Percentiles rank a stretch among this genome's conserved stretches.
These are phyloP conservation scores for Conchocele bisecta DNA, from an alignment of 2,888 invertebrate genomes.

Conservation along the genomic window DNA sequence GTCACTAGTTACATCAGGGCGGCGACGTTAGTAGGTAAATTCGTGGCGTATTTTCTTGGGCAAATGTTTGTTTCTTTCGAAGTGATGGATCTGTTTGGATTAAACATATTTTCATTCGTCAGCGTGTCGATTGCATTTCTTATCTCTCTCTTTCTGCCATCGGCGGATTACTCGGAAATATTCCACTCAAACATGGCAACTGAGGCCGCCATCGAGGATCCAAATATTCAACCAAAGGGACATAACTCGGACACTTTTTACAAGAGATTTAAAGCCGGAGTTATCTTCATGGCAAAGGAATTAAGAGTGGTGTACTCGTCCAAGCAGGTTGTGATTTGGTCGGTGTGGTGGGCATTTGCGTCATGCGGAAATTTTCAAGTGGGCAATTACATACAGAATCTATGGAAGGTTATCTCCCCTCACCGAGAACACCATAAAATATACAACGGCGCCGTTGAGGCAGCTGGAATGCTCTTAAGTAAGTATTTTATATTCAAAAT, in stretches of 20 bases:
- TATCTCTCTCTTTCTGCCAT: neutral
- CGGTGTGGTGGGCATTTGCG: slow-evolving; percentile 90
- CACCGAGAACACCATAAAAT: slow-evolving; percentile 73
- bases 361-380: slow-evolving; percentile 90
- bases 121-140: slow-evolving; percentile 84
- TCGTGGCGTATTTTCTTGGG: slow-evolving; percentile 88
- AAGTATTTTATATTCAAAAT: slow-evolving; percentile 80
- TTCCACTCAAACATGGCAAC: slow-evolving; percentile 9
- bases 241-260: neutral
- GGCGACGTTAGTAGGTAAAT: slow-evolving; percentile 91
- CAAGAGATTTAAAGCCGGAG: slow-evolving; percentile 9
- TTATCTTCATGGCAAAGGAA: slow-evolving; percentile 83
- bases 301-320: slow-evolving; percentile 41
- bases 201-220: neutral
- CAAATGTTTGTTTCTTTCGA: slow-evolving; percentile 89
- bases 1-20: slow-evolving; percentile 94
- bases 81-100: slow-evolving; percentile 88
- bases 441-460: slow-evolving; percentile 93
- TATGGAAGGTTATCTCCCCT: slow-evolving; percentile 87
- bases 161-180: slow-evolving; percentile 12
- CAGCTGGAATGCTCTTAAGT: slow-evolving; percentile 88
- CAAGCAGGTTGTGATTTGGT: slow-evolving; percentile 88
- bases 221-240: neutral
- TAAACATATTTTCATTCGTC: slow-evolving; percentile 91
- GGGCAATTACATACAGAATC: slow-evolving; percentile 90